phyloP scores from a whole-genome alignment of 92 coral and sea anemone species.

The Epizoanthus fatuus region DNA sequence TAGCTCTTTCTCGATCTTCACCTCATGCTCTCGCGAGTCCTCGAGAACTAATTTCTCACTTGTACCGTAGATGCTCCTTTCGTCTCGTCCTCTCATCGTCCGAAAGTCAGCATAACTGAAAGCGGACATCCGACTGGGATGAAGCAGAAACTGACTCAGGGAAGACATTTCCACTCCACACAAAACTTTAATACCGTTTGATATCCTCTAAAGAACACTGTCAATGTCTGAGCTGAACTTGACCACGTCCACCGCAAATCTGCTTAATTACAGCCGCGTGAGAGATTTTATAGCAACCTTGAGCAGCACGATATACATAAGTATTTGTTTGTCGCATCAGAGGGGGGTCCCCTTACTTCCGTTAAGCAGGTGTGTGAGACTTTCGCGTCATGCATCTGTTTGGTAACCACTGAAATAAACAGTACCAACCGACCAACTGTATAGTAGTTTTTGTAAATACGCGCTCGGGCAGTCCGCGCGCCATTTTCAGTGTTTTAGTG shows the following conservation, averaged over 20 bases:
- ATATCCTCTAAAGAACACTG: background rate
- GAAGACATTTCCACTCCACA: conserved; percentile 42
- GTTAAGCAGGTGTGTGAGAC: conserved; percentile 76
- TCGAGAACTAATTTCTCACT: conserved; percentile 10
- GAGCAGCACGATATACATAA: conserved; percentile 52
- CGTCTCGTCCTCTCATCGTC: conserved; percentile 66
- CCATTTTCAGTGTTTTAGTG: background rate
- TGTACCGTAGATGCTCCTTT: conserved; percentile 21
- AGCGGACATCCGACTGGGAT: conserved; percentile 66
- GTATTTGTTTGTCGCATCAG: conserved; percentile 75
- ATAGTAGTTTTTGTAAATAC: conserved; percentile 21
- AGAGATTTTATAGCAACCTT: conserved; percentile 67
- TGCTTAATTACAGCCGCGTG: conserved; percentile 74
- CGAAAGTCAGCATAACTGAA: conserved; percentile 73
- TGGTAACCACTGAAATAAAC: conserved; percentile 72
- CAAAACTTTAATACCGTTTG: background rate
- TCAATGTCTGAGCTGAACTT: conserved; percentile 15
- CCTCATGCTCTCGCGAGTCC: conserved; percentile 11
- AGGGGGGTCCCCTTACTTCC: conserved; percentile 78
- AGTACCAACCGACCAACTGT: conserved; percentile 26
- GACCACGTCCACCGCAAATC: conserved; percentile 10
- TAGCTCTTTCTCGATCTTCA: conserved; percentile 22
- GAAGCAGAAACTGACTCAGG: conserved; percentile 78
- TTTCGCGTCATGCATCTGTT: conserved; percentile 69
- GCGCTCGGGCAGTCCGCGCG: background rate